These are phyloP conservation scores for Alouatta palliata DNA, from an alignment of 2,113 vertebrate genomes.

Conservation along the genomic window DNA sequence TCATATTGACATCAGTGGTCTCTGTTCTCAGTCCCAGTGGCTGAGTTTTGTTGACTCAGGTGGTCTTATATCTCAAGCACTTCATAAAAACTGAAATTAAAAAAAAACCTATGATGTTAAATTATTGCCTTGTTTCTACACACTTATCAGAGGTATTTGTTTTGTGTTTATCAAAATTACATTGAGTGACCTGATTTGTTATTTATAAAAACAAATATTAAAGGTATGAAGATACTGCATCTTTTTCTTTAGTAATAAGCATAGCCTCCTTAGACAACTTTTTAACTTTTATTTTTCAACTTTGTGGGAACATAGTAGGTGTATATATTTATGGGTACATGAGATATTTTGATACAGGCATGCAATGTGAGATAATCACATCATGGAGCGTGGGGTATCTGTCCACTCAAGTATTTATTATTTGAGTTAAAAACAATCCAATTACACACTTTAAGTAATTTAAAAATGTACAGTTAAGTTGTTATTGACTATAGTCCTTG, in stretches of 20 bases:
- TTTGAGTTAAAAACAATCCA: too few species aligned
- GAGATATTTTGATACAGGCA: too few species aligned
- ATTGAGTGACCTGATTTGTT: background rate
- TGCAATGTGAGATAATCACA: too few species aligned
- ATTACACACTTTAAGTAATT: too few species aligned
- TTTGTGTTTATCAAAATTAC: background rate
- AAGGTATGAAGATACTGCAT: background rate
- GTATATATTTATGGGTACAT: too few species aligned
- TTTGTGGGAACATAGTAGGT: too few species aligned
- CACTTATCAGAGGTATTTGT: background rate
- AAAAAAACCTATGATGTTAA: background rate
- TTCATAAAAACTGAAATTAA: background rate
- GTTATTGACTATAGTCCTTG: too few species aligned
- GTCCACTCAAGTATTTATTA: too few species aligned
- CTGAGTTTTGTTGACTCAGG: background rate
- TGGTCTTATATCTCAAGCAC: background rate
- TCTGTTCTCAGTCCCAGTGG: background rate
- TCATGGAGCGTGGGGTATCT: too few species aligned
- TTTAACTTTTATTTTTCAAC: background rate
- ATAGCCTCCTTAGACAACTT: background rate
- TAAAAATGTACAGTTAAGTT: too few species aligned
- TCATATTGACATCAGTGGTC: background rate
- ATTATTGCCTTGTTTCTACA: background rate
- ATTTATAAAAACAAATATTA: slow-evolving; percentile 25
- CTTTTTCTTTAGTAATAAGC: background rate